A percentile compares a stretch with the other conserved stretches of the same genome.
Conservation (phyloP, 2,888 invertebrate species). For the Conistra vaccinii region DNA sequence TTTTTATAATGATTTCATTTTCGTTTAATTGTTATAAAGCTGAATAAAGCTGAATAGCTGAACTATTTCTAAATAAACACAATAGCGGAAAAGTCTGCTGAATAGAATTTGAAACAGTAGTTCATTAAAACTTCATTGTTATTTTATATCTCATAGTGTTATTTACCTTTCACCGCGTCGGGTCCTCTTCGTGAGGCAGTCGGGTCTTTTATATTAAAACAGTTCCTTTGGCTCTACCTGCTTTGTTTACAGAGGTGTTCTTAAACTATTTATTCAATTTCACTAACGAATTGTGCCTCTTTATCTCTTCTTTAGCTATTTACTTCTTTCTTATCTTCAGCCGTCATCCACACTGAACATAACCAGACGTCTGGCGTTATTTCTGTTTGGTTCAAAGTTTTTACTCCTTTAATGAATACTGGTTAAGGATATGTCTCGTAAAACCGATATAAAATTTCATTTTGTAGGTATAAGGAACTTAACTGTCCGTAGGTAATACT, state of each 20-base stretch:
- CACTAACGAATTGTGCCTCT: conserved; percentile 64
- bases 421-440: conserved; percentile 9
- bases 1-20: conserved; percentile 67
- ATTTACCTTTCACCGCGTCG: conserved; percentile 80
- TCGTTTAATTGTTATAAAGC: conserved; percentile 62
- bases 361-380: conserved; percentile 30
- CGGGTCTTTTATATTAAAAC: conserved; percentile 73
- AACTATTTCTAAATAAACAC: conserved; percentile 72
- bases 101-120: conserved; percentile 77
- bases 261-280: conserved; percentile 72
- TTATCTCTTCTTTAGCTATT: conserved; percentile 70
- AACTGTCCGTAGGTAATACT: conserved; percentile 3
- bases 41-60: conserved; percentile 59
- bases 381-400: conserved; percentile 20
- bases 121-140: conserved; percentile 86
- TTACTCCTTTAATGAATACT: conserved; percentile 49
- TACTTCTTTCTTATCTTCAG: conserved; percentile 67
- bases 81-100: conserved; percentile 75
- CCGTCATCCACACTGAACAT: conserved; percentile 25
- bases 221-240: conserved; percentile 75
- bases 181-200: conserved; percentile 64
- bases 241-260: conserved; percentile 80
- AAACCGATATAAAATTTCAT: conserved; percentile 31
- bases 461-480: conserved; percentile 36
- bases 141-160: conserved; percentile 74